These are phyloP conservation scores for Polyommatus iphigenia DNA, from an alignment of 2,888 invertebrate species.

Conservation along the genomic window DNA sequence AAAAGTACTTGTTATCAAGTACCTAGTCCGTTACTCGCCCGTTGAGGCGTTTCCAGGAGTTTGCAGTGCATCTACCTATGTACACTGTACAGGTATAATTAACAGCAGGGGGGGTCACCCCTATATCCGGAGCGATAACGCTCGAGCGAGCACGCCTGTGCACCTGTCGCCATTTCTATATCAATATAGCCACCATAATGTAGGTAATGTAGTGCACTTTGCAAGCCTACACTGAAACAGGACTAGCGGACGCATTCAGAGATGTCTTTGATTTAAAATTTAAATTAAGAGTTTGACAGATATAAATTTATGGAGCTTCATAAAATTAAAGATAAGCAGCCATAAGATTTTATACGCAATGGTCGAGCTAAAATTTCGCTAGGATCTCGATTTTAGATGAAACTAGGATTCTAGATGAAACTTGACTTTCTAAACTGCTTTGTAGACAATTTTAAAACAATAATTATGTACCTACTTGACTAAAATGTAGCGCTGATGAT, in stretches of 20 bases:
- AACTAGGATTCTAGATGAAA: too few species aligned
- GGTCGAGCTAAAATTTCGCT: too few species aligned
- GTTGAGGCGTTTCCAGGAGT: constrained; percentile 7
- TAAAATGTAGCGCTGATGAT: neutral
- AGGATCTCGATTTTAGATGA: too few species aligned
- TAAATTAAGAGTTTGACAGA: too few species aligned
- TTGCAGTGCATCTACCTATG: neutral
- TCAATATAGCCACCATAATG: constrained; percentile 40
- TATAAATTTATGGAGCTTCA: too few species aligned
- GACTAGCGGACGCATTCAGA: neutral
- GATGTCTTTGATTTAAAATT: too few species aligned
- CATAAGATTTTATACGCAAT: too few species aligned
- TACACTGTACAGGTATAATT: neutral
- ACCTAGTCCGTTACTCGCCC: neutral
- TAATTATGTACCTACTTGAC: neutral
- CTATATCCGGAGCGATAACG: constrained; percentile 51
- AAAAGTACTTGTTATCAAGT: neutral
- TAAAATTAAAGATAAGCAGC: too few species aligned
- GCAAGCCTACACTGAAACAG: neutral
- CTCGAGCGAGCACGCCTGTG: constrained; percentile 56
- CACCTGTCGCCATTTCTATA: constrained; percentile 66
- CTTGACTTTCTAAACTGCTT: neutral
- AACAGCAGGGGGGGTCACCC: constrained; percentile 43
- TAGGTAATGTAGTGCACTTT: neutral
- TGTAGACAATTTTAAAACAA: neutral